These are phyloP conservation scores for Zosterops pallidus DNA, from an alignment of 2,113 vertebrate genomes.

Conservation along the genomic window DNA sequence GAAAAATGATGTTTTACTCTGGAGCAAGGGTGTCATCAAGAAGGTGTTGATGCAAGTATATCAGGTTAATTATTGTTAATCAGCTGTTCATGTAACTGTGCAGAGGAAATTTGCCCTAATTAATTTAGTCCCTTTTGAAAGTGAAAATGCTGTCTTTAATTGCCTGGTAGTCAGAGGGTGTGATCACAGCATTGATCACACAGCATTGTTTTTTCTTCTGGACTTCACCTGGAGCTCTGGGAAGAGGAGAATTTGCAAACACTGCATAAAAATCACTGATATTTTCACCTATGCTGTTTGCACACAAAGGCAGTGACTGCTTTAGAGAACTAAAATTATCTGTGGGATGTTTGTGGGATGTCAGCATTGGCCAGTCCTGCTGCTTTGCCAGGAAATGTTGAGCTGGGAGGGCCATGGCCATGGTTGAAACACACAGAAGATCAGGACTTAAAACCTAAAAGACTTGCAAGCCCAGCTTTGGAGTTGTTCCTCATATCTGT, in stretches of 20 bases:
- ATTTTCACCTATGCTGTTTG: not conserved
- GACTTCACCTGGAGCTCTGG: not conserved
- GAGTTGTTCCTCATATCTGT: not conserved
- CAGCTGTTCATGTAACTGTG: not conserved
- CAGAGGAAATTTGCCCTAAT: not conserved
- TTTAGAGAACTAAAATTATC: not conserved
- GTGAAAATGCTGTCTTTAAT: not conserved
- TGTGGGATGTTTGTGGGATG: not conserved
- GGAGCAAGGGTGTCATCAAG: not conserved
- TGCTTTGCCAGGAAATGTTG: not conserved
- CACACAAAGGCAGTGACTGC: not conserved
- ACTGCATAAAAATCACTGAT: not conserved
- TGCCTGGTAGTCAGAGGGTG: not conserved
- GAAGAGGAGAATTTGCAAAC: not conserved
- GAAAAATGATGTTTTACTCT: not conserved
- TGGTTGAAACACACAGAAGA: accelerated
- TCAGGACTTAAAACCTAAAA: not conserved
- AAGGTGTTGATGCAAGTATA: not conserved
- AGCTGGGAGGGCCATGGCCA: not conserved
- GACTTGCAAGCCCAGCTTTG: not conserved
- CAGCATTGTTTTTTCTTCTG: not conserved
- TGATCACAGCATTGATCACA: not conserved
- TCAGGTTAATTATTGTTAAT: conserved; percentile 1
- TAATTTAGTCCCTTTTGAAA: not conserved
- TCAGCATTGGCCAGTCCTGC: accelerated